phyloP scores from a whole-genome alignment of 2,888 invertebrate genomes.

The Hipparchia semele region DNA sequence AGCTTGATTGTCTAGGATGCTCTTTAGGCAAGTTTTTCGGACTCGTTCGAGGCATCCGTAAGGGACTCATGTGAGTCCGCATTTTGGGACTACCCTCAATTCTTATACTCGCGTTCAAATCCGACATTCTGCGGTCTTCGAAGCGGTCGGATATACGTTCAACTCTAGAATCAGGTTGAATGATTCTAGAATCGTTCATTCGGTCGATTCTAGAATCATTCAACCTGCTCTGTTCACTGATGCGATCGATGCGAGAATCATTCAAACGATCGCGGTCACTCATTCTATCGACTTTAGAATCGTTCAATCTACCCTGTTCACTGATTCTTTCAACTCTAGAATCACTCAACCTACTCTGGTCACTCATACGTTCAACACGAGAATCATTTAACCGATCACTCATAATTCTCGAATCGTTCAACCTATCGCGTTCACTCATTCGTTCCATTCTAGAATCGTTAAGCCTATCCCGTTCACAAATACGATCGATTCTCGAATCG shows the following conservation, averaged over 20 bases:
- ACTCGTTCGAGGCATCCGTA: conserved; percentile 61
- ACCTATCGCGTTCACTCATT: conserved; percentile 38
- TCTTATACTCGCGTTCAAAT: conserved; percentile 67
- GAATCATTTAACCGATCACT: conserved; percentile 43
- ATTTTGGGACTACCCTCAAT: conserved; percentile 71
- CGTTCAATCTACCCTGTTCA: conserved; percentile 41
- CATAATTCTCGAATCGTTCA: conserved; percentile 43
- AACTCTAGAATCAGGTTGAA: conserved; percentile 42
- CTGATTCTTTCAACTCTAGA: conserved; percentile 34
- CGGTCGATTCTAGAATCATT: conserved; percentile 45
- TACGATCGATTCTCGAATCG: conserved; percentile 44
- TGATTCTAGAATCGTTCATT: conserved; percentile 43
- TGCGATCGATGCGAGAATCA: conserved; percentile 43
- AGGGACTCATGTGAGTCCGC: conserved; percentile 62
- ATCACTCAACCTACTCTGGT: conserved; percentile 40
- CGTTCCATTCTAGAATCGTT: conserved; percentile 39
- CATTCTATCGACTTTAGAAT: conserved; percentile 43
- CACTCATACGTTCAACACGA: conserved; percentile 36
- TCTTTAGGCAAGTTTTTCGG: conserved; percentile 61
- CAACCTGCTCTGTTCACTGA: conserved; percentile 38
- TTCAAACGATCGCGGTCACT: conserved; percentile 43
- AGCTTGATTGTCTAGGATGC: conserved; percentile 60
- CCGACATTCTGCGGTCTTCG: conserved; percentile 58
- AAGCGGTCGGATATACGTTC: conserved; percentile 52
- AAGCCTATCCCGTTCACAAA: conserved; percentile 42